These are phyloP conservation scores for Chymomyza caudatula DNA, from an alignment of 2,888 invertebrate genomes.

Conservation along the genomic window DNA sequence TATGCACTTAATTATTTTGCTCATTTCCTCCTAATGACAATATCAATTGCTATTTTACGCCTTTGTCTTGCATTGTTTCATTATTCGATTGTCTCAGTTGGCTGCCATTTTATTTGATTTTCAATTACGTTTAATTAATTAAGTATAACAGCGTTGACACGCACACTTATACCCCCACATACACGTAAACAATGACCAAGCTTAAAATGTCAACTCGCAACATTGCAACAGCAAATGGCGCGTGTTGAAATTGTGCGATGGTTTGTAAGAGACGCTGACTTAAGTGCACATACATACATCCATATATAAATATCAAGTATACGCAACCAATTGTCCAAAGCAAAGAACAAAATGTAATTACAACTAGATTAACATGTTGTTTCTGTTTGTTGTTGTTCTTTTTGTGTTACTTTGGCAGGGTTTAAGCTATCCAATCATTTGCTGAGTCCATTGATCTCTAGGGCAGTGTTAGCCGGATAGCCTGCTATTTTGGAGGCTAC, in stretches of 20 bases:
- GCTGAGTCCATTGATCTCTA: no score
- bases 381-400: no score
- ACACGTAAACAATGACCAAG: constrained; percentile 6
- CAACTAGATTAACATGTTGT: neutral
- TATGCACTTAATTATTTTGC: constrained; percentile 58
- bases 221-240: constrained; percentile 41
- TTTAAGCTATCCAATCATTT: no score
- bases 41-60: neutral
- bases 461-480: no score
- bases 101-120: constrained; percentile 61
- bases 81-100: constrained; percentile 44
- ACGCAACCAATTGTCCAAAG: constrained; percentile 17
- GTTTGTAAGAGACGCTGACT: constrained; percentile 44
- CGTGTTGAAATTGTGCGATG: constrained; percentile 54
- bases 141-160: constrained; percentile 63
- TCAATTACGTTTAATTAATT: constrained; percentile 70
- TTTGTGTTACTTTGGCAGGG: no score
- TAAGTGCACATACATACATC: constrained; percentile 27
- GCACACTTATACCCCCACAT: constrained; percentile 8
- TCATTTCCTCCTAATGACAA: neutral
- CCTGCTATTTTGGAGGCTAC: no score
- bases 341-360: neutral
- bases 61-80: neutral
- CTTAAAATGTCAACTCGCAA: neutral
- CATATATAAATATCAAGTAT: constrained; percentile 34